Conservation (phyloP, 2,113 vertebrate species). For the Gavia stellata region DNA sequence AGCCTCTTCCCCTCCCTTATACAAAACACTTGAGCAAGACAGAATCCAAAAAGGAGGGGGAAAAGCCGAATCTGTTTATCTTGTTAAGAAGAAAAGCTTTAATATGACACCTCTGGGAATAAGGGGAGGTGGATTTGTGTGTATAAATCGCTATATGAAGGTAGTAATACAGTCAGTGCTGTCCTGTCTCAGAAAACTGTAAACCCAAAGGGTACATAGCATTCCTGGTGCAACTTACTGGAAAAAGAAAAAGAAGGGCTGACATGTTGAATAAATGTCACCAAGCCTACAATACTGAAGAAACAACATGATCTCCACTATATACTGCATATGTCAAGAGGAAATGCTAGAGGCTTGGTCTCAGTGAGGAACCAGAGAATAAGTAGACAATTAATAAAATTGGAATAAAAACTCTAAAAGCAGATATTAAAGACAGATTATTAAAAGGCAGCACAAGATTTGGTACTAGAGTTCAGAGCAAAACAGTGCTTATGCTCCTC, state of each 20-base stretch:
- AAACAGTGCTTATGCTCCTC: neutral
- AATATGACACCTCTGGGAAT: neutral
- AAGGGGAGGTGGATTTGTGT: neutral
- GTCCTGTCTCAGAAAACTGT: neutral
- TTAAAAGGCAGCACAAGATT: neutral
- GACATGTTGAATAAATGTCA: neutral
- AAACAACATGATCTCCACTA: neutral
- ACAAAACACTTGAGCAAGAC: neutral
- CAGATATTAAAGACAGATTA: neutral
- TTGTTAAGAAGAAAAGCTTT: neutral
- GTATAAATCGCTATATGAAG: neutral
- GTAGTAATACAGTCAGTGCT: neutral
- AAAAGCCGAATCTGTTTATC: neutral
- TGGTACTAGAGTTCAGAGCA: neutral
- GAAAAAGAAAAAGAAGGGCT: neutral
- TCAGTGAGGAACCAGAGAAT: neutral
- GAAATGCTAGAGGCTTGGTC: neutral
- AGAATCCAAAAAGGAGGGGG: neutral
- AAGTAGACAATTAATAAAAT: neutral
- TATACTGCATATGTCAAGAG: neutral
- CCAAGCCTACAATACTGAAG: neutral
- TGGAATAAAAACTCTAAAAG: neutral
- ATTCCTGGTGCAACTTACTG: neutral
- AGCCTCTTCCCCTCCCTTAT: neutral
- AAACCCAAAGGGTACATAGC: neutral